Evolutionary conservation across 2,113 vertebrate genomes (phyloP).

Genomic region (Oenanthe melanoleuca): DNA sequence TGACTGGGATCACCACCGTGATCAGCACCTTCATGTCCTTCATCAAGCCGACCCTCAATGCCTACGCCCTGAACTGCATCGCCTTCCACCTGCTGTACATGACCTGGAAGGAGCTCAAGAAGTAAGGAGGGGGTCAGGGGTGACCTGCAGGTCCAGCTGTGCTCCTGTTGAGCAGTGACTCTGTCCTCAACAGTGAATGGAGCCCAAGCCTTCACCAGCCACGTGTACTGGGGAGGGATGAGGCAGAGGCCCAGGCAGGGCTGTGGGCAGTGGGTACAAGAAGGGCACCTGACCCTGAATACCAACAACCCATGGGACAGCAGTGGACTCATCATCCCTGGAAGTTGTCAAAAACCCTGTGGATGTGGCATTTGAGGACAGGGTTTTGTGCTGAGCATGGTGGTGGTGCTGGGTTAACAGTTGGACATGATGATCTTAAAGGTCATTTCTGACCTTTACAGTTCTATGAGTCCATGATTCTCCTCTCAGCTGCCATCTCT

Average conservation of each 20-base stretch:
- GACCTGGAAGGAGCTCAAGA: constrained; percentile 77
- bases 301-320: not conserved
- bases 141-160: not conserved
- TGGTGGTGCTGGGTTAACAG: not conserved
- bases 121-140: constrained; percentile 69
- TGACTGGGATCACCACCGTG: constrained; percentile 72
- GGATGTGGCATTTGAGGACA: not conserved
- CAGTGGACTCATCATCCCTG: not conserved
- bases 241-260: not conserved
- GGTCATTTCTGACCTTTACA: not conserved
- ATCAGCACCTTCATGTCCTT: constrained; percentile 84
- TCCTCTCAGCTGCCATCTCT: not conserved
- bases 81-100: constrained; percentile 86
- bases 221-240: not conserved
- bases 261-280: not conserved
- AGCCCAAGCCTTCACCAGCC: not conserved
- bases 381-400: not conserved
- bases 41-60: constrained; percentile 85
- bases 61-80: constrained; percentile 88
- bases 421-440: not conserved
- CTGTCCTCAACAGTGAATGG: not conserved
- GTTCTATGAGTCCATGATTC: not conserved
- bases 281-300: not conserved
- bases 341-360: not conserved
- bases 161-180: not conserved